These are phyloP conservation scores for Acronicta psi DNA, from an alignment of 2,888 invertebrate species.

Conservation along the genomic window DNA sequence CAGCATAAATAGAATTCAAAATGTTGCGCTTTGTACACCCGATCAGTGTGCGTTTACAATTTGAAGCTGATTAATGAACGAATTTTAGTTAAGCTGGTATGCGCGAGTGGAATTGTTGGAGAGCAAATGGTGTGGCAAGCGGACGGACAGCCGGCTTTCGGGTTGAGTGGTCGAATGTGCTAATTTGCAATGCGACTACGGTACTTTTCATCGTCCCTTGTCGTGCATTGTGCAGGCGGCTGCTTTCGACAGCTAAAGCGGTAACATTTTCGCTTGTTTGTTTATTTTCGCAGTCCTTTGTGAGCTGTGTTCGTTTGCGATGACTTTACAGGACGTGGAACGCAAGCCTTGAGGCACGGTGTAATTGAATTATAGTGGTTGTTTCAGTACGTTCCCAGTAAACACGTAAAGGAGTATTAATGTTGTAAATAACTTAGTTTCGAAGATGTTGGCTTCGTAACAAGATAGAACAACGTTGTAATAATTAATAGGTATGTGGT, in stretches of 20 bases:
- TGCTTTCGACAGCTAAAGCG: slow-evolving; percentile 71
- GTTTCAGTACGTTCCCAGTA: slow-evolving; percentile 29
- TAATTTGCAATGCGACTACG: slow-evolving; percentile 78
- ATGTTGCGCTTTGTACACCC: slow-evolving; percentile 29
- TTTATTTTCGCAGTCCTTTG: slow-evolving; percentile 63
- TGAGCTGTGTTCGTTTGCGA: slow-evolving; percentile 51
- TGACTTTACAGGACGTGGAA: slow-evolving; percentile 50
- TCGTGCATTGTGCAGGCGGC: slow-evolving; percentile 63
- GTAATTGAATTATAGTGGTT: slow-evolving; percentile 52
- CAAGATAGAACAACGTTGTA: not conserved
- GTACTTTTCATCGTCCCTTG: slow-evolving; percentile 70
- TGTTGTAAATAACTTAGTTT: slow-evolving; percentile 33
- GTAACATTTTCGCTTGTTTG: slow-evolving; percentile 62
- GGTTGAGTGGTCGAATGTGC: slow-evolving; percentile 75
- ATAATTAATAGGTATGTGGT: not conserved
- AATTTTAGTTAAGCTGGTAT: slow-evolving; percentile 54
- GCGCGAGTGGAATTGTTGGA: slow-evolving; percentile 58
- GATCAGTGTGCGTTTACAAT: slow-evolving; percentile 52
- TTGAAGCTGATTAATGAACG: slow-evolving; percentile 54
- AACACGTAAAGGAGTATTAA: slow-evolving; percentile 33
- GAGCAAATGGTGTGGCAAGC: slow-evolving; percentile 75
- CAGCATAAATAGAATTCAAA: slow-evolving; percentile 31
- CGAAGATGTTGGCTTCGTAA: slow-evolving; percentile 15
- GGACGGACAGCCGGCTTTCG: slow-evolving; percentile 71
- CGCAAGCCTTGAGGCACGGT: slow-evolving; percentile 47